A percentile compares a stretch with the other conserved stretches of the same genome.
phyloP scores from a whole-genome alignment of 1,140 invertebrate species.

The Ptiloglossa arizonensis region DNA sequence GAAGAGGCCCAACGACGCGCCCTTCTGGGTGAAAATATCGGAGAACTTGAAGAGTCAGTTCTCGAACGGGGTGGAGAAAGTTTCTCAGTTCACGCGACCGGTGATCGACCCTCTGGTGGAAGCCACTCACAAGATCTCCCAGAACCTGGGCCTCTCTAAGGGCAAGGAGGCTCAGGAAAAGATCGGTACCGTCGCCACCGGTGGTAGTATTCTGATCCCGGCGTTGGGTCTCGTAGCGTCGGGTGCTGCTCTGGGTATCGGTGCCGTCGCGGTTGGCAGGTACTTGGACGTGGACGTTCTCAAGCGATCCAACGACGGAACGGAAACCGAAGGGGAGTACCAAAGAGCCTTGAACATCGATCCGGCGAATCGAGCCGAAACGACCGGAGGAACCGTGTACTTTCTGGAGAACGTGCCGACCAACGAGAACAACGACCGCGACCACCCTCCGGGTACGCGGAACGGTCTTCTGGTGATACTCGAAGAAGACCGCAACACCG shows the following conservation, averaged over 20 bases:
- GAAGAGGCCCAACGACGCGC: conserved; percentile 80
- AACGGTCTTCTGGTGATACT: neutral
- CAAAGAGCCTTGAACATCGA: conserved; percentile 80
- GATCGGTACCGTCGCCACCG: conserved; percentile 84
- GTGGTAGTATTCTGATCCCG: conserved; percentile 83
- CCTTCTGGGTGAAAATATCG: conserved; percentile 88
- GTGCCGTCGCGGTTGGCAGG: conserved; percentile 89
- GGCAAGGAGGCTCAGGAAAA: conserved; percentile 86
- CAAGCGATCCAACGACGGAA: conserved; percentile 76
- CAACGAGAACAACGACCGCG: neutral
- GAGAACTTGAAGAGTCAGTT: conserved; percentile 88
- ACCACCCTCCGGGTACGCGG: neutral
- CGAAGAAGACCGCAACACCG: neutral
- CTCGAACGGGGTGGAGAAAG: conserved; percentile 86
- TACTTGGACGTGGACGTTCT: conserved; percentile 86
- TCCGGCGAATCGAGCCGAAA: neutral
- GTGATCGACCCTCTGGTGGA: conserved; percentile 88
- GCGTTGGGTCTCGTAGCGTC: conserved; percentile 89
- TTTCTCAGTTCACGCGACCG: conserved; percentile 87
- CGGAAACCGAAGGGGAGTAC: conserved; percentile 83
- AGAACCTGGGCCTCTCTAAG: conserved; percentile 86
- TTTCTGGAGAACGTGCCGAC: conserved; percentile 16
- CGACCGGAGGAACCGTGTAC: neutral
- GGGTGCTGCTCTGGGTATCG: conserved; percentile 89
- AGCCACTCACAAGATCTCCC: conserved; percentile 89